Base-by-base conservation (phyloP, 2,888 invertebrate genomes). In the Taphrorychus bicolor region DNA sequence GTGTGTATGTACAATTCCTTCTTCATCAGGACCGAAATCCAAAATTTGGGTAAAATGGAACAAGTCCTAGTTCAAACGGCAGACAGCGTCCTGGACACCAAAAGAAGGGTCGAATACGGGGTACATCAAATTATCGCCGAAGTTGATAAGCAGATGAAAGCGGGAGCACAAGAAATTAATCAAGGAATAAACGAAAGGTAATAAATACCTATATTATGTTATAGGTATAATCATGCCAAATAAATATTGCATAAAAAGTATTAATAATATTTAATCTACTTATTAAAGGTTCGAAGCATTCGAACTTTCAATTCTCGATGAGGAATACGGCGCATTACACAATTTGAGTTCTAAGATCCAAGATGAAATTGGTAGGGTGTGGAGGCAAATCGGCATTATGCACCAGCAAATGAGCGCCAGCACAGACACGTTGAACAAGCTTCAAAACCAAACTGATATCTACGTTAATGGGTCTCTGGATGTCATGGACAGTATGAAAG, bases 381-480 rank as follows among this genome's bases (percentile, higher is more conserved):
- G 95, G 95, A 85, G 94, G 18, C 95, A 94, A 81, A 94, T 95
- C 74, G 93, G 94, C 71, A 90, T 92, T 63, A 93, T 95, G 92
- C 90, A 92, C 80, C 89, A 90, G 75, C 93, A 94, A 79, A 88
- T 95, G 77, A 89, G 88, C 23, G 88, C 89, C 67, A 93, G 89
- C 77, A 90, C 91, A 52, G 87, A 87, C 42, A 86, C 91, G 2
- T 82, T 95, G n/a, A 90, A 90, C 69, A 88, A 89, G 72, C 86
- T 95, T 41, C 89, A 92, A 83, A 87, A 88, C 74, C 91, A 91
- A 79, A 92, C 93, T 5, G 90, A 91, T 75, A 84, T 86, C 57
- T 94, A 93, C 78, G 91, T 93, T 9, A 94, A 92, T 78, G 92
- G 90, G 61, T 93, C 92, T 24, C 84, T 91, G 40, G 85, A 85